phyloP scores from a whole-genome alignment of 2,113 vertebrate genomes.

The Phaetusa simplex region DNA sequence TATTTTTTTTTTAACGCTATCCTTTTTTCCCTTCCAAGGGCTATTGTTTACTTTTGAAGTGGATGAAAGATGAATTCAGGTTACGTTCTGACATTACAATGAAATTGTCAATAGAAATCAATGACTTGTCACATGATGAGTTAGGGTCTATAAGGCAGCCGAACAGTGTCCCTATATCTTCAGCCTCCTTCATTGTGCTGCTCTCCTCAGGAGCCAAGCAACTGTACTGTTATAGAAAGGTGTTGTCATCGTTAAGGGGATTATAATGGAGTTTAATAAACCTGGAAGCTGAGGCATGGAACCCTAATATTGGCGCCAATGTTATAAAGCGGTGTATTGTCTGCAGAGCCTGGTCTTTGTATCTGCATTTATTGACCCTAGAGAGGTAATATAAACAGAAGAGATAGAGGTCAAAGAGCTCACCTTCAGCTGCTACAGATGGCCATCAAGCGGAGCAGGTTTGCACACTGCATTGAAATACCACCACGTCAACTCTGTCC shows the following conservation, averaged over 20 bases:
- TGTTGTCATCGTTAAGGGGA: constrained; percentile 39
- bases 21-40: not conserved
- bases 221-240: constrained; percentile 51
- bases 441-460: not conserved
- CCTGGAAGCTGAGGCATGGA: constrained; percentile 14
- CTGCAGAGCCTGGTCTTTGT: not conserved
- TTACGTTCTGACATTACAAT: constrained; percentile 68
- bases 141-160: constrained; percentile 60
- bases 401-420: constrained; percentile 38
- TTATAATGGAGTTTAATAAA: constrained; percentile 68
- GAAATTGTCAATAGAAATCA: constrained; percentile 77
- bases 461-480: not conserved
- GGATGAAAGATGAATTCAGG: constrained; percentile 66
- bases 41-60: constrained; percentile 71
- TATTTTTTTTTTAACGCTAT: not conserved
- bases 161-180: constrained; percentile 53
- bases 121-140: constrained; percentile 67
- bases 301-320: not conserved
- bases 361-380: constrained; percentile 48
- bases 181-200: constrained; percentile 39
- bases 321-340: not conserved
- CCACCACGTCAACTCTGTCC: not conserved
- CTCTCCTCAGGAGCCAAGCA: constrained; percentile 12
- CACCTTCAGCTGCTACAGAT: not conserved
- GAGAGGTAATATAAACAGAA: constrained; percentile 5